Percentiles rank a stretch among this genome's conserved stretches.
phyloP scores from a whole-genome alignment of 2,888 invertebrate genomes.

The Lasioglossum marginatum region DNA sequence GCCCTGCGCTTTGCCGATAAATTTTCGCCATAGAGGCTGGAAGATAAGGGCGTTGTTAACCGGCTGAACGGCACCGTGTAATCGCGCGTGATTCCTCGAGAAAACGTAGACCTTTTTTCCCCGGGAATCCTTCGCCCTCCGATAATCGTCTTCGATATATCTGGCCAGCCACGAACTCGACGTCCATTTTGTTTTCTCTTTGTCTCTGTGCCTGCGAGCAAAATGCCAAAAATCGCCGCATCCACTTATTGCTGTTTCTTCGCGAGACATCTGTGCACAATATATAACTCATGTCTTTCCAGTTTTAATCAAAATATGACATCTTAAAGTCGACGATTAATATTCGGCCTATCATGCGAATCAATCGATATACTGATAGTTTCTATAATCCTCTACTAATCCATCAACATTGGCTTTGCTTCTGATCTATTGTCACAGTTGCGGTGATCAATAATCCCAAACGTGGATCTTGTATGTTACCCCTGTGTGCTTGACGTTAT shows the following conservation, averaged over 20 bases:
- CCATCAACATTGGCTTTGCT: neutral
- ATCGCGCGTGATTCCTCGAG: constrained; percentile 69
- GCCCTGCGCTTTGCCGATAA: constrained; percentile 66
- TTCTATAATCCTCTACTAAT: neutral
- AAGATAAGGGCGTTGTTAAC: constrained; percentile 69
- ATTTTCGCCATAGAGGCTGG: constrained; percentile 62
- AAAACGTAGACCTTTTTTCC: constrained; percentile 53
- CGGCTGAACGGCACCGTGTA: constrained; percentile 62
- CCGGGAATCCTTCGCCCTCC: constrained; percentile 37
- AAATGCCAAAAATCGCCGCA: neutral
- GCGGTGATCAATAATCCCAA: neutral
- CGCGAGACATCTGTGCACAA: no score
- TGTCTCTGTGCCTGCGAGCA: neutral
- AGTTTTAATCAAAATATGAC: neutral
- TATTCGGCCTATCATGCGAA: neutral
- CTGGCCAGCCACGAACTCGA: neutral
- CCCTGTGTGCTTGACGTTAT: neutral
- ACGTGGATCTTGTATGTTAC: no score
- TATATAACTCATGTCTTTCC: no score
- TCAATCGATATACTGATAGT: neutral
- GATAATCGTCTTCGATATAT: constrained; percentile 31
- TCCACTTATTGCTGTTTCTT: neutral
- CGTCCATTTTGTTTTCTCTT: neutral
- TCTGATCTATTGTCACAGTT: neutral
- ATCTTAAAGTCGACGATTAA: no score